Evolutionary conservation across 2,797 vertebrate species (phyloP), one percentile per base, ranked within the genome.

Genomic region (Atherinosoma microstoma): DNA sequence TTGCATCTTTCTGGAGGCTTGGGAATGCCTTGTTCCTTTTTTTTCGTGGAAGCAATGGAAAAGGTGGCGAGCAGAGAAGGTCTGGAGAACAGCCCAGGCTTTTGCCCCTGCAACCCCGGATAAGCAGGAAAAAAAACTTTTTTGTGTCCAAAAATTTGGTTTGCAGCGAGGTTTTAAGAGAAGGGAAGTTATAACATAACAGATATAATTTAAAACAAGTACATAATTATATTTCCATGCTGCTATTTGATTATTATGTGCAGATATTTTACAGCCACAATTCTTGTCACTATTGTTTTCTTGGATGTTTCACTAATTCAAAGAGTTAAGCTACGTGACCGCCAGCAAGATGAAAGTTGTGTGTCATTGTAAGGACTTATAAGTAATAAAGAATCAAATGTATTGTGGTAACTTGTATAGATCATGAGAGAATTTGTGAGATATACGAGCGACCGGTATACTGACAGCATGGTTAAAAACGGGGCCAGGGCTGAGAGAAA

Each of bases 391-490:
- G 70, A 76, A 82, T 79, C 73, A 29, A n/a, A 70, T 45, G 61
- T 27, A 32, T 47, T 69, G 76, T 81, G 69, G 75, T 79, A 82
- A 86, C 88, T 88, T 84, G 84, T 70, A 86, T 74, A 82, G 80
- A 91, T 91, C 87, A 89, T 72, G 61, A 60, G 89, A 83, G 84
- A 89, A 75, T 88, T 87, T 90, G 78, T 83, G 79, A 89, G 86
- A 91, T 92, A 88, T 92, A 91, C 36, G 84, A 86, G 81, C 79
- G 74, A 36, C 58, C 30, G 70, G 68, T 78, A 78, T 58, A 62
- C 79, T 92, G 91, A 93, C 93, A 93, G 88, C 86, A 90, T 92
- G 93, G 90, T 92, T 91, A 92, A 91, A 88, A 93, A 92, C 91
- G 86, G 91, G 85, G 88, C 90, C 88, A 78, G 85, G 87, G 87